Evolutionary conservation across 2,888 invertebrate species (phyloP).

Genomic region (Operophtera brumata): DNA sequence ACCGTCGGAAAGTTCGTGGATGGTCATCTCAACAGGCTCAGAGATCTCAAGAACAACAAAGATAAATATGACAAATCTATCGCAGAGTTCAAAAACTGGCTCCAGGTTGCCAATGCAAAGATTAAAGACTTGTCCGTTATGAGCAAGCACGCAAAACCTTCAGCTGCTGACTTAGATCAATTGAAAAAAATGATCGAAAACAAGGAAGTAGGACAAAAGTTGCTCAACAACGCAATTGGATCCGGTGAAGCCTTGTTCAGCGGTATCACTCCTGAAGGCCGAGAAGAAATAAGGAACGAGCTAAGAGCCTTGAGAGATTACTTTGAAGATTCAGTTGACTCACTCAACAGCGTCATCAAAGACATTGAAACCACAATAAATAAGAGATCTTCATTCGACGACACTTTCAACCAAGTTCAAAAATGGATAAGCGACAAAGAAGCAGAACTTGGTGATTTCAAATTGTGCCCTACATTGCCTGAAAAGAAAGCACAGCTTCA

Average conservation of each 20-base stretch:
- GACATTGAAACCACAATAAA: constrained; percentile 93
- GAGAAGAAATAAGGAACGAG: constrained; percentile 91
- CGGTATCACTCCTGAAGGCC: constrained; percentile 91
- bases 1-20: constrained; percentile 86
- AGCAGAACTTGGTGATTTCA: constrained; percentile 85
- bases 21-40: constrained; percentile 85
- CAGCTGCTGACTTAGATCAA: constrained; percentile 87
- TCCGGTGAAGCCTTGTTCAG: constrained; percentile 94
- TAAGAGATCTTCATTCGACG: constrained; percentile 95
- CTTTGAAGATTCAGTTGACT: constrained; percentile 92
- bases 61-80: constrained; percentile 84
- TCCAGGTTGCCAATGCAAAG: constrained; percentile 86
- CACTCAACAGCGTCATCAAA: constrained; percentile 91
- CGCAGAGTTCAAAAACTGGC: constrained; percentile 88
- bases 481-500: constrained; percentile 95
- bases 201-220: constrained; percentile 88
- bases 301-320: constrained; percentile 88
- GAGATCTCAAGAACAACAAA: constrained; percentile 86
- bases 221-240: constrained; percentile 90
- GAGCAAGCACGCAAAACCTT: constrained; percentile 88
- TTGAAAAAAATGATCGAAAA: constrained; percentile 86
- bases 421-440: constrained; percentile 92
- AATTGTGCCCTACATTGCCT: constrained; percentile 88
- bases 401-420: constrained; percentile 92
- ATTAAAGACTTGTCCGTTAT: constrained; percentile 86